phyloP scores from a whole-genome alignment of 2,888 invertebrate species.

The Danaus chrysippus region DNA sequence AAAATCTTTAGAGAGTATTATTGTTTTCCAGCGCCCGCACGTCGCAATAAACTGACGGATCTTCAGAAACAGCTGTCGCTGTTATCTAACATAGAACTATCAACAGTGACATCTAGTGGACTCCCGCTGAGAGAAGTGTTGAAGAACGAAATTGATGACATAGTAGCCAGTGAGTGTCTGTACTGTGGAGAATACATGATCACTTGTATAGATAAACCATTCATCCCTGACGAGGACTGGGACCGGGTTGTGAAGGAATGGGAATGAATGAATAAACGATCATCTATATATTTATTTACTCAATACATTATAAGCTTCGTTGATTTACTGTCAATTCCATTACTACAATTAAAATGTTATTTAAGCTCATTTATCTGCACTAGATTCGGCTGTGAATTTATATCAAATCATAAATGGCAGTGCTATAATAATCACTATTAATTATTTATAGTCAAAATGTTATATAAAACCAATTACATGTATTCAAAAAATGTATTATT shows the following conservation, averaged over 20 bases:
- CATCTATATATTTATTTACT: not conserved
- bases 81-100: constrained; percentile 70
- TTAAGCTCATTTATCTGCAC: no score
- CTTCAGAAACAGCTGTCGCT: constrained; percentile 81
- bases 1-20: not conserved
- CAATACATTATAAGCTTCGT: constrained; percentile 1
- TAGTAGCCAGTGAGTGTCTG: constrained; percentile 94
- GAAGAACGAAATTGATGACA: constrained; percentile 91
- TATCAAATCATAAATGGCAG: no score
- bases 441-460: no score
- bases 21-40: constrained; percentile 65
- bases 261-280: constrained; percentile 76
- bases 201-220: constrained; percentile 92
- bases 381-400: no score
- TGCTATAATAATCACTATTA: no score
- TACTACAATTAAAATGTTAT: no score
- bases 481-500: no score
- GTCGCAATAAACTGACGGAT: constrained; percentile 81
- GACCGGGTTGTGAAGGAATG: constrained; percentile 91
- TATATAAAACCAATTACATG: no score
- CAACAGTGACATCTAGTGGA: constrained; percentile 58
- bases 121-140: constrained; percentile 82
- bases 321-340: no score
- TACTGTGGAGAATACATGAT: constrained; percentile 97
- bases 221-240: constrained; percentile 90